Conservation (phyloP, 1,140 invertebrate genomes). For the Pollicipes pollicipes region DNA sequence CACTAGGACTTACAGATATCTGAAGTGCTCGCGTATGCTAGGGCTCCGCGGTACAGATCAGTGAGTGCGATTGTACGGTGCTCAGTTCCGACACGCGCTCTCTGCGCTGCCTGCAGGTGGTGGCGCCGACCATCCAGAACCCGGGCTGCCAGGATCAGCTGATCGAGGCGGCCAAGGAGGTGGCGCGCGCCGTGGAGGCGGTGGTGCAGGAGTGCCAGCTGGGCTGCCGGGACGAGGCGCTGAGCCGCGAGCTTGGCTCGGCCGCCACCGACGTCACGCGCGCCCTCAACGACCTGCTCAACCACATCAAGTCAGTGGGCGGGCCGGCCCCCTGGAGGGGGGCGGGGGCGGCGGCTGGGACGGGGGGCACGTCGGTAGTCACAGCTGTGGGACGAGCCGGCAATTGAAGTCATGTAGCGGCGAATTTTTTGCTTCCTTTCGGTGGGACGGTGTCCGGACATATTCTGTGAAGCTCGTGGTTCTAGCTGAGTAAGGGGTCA, state of each 20-base stretch:
- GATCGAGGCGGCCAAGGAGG: conserved; percentile 77
- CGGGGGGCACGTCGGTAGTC: no score
- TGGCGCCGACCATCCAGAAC: conserved; percentile 55
- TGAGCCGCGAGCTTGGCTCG: conserved; percentile 54
- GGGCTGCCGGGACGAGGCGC: conserved; percentile 39
- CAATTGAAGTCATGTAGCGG: no score
- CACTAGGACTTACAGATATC: no score
- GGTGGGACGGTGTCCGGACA: no score
- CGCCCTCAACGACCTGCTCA: conserved; percentile 73
- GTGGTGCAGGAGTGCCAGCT: conserved; percentile 72
- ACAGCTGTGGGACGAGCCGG: no score
- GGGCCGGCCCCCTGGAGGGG: conserved; percentile 11
- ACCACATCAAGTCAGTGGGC: conserved; percentile 54
- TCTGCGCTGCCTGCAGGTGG: conserved; percentile 32
- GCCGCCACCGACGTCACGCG: conserved; percentile 78
- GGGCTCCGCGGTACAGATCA: no score
- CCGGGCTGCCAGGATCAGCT: conserved; percentile 86
- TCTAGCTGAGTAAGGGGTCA: no score
- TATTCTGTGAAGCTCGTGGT: no score
- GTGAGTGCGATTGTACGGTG: no score
- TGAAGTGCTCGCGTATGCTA: no score
- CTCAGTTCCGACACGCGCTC: no score
- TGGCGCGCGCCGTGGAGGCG: conserved; percentile 75
- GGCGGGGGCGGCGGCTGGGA: conserved; percentile 11
- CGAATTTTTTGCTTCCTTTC: no score